Percentiles rank a stretch among this genome's conserved stretches.
These are phyloP conservation scores for Tolypeutes matacus DNA, from an alignment of 2,797 vertebrate genomes.

Conservation along the genomic window DNA sequence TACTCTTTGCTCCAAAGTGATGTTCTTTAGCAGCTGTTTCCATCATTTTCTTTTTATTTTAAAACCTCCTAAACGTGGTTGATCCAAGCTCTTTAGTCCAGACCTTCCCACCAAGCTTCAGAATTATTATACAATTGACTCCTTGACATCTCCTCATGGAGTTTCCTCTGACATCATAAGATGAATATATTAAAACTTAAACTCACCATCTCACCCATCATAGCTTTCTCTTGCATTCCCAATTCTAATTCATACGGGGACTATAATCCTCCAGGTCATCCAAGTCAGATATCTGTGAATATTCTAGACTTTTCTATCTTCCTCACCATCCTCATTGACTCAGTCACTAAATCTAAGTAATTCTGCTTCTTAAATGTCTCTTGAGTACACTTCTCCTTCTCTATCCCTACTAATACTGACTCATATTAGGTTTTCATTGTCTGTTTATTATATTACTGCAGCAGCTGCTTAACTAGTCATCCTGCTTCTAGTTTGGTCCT, in stretches of 20 bases:
- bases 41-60: background rate
- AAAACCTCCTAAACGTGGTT: background rate
- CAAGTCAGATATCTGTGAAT: no score
- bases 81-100: background rate
- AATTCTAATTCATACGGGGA: background rate
- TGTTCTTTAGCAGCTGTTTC: background rate
- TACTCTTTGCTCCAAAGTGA: background rate
- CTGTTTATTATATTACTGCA: no score
- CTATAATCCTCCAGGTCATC: background rate
- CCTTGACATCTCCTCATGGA: background rate
- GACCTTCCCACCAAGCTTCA: background rate
- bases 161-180: background rate
- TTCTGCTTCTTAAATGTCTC: no score
- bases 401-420: no score
- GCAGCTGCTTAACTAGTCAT: no score
- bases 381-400: no score
- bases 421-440: no score
- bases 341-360: no score
- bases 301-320: no score
- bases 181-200: background rate
- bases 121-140: background rate
- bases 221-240: background rate
- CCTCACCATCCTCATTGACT: no score
- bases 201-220: background rate
- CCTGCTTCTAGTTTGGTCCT: no score